Base-by-base conservation (phyloP, 2,888 invertebrate genomes). In the Hartigia nigra region DNA sequence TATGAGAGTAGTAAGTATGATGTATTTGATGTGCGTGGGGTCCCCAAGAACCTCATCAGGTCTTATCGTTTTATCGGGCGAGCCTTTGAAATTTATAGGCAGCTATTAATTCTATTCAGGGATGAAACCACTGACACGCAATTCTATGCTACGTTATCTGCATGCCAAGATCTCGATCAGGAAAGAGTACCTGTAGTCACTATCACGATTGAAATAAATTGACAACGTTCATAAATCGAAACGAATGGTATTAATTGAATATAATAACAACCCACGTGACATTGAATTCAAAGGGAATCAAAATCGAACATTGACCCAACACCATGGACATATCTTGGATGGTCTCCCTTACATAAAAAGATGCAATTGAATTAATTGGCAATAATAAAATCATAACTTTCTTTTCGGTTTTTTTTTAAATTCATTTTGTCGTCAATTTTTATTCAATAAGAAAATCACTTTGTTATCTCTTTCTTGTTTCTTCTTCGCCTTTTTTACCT, bases 71-170 rank as follows among this genome's bases (percentile, higher is more conserved):
- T 80, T 76, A 81, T 80, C 79, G 75, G 77, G 31, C 70, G 79
- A 77, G 55, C 79, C 78, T 78, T 82, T 80, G 79, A 79, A 82
- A 84, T 85, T 84, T 82, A 83, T 81, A 74, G 77, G 69, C 69
- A 32, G 77, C 81, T 81, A 83, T 83, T 82, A 83, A 83, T 83
- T 83, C 81, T 75, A 78, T 81, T 81, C 76, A 77, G 76, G 77
- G 80, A 78, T 76, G 79, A 77, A 80, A 82, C 78, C 74, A 80
- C 78, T 76, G 81, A 80, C 82, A 80, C 78, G 82, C 82, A 81
- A 83, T 82, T 80, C 77, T 79, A 76, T 74, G 70, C 37, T 23
- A 34, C 36, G 74, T 55, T 79, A 79, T 72, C 77, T 31, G 77
- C 55, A 32, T 37, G 69, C 36, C 81, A 76, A 69, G 76, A 80